Evolutionary conservation across 1,140 invertebrate genomes (phyloP), one percentile per base, ranked within the genome.

Genomic region (Papilio polytes): DNA sequence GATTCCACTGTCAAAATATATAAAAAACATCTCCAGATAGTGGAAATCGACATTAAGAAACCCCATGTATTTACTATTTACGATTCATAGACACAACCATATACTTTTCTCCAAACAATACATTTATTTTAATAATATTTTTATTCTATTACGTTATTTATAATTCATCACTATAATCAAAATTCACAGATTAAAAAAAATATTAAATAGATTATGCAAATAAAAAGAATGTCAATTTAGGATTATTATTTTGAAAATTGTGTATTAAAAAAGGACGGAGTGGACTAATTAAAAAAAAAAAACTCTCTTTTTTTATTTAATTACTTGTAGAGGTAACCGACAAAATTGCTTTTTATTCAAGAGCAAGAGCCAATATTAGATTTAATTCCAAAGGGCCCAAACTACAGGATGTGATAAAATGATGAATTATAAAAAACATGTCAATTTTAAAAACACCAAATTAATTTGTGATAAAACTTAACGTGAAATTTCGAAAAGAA

Each of bases 351-450:
- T 63, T 0, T 10, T 26, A 63, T 0, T 41, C 36, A 41, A 41
- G 12, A 13, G 12, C 22, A 4, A 59, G 22, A 18, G 3, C 36
- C 18, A n/a, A n/a, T 51, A 1, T 51, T 51, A 51, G 48, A 51
- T 51, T 51, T 51, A 13, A 18, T 15, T 51, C 12, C 13, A 18
- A 18, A 51, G 6, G 13, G 18, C 15, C 6, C 46, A 36, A 48
- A 48, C 12, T 48, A 48, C 18, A 51, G 15, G 4, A 51, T 51
- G 15, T 41, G 36, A 41, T 41, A 22, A 63, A 63, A 63, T 63
- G 59, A 63, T 63, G 59, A 63, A 63, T 63, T 63, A 63, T 63
- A 63, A 63, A 22, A 63, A 63, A 63, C 59, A 63, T 26, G 59
- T 63, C 59, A 26, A 22, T 26, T 26, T 63, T 63, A 26, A 12